Evolutionary conservation across 2,888 invertebrate genomes (phyloP).

Genomic region (Helobdella robusta): DNA sequence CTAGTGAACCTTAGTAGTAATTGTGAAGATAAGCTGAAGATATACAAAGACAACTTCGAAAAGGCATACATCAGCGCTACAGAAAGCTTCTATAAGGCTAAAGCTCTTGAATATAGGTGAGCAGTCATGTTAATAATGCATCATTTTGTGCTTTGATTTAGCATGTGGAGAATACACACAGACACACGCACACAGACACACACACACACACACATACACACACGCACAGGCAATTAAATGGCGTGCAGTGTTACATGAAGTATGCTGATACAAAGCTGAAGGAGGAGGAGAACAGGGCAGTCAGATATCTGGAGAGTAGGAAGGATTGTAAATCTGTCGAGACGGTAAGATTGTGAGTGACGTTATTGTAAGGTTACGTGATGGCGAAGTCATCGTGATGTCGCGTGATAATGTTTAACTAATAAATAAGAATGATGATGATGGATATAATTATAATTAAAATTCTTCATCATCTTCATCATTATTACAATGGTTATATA

Average conservation of each 20-base stretch:
- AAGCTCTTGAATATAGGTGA: slow-evolving; percentile 79
- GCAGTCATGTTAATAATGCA: background rate
- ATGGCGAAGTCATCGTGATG: too few species aligned
- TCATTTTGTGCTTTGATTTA: background rate
- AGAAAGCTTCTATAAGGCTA: slow-evolving; percentile 76
- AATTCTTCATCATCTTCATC: too few species aligned
- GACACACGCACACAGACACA: background rate
- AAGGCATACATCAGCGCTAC: slow-evolving; percentile 86
- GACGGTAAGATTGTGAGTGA: slow-evolving; percentile 45
- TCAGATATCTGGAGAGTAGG: slow-evolving; percentile 81
- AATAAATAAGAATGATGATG: too few species aligned
- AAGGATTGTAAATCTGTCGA: slow-evolving; percentile 61
- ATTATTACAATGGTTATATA: too few species aligned
- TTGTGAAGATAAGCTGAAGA: slow-evolving; percentile 79
- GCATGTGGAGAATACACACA: background rate
- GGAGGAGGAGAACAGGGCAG: slow-evolving; percentile 86
- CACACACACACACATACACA: background rate
- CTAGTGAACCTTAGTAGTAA: slow-evolving; percentile 93
- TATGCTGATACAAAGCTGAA: slow-evolving; percentile 87
- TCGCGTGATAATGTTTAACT: too few species aligned
- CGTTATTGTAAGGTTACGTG: too few species aligned
- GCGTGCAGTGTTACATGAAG: slow-evolving; percentile 91
- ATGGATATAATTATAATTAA: too few species aligned
- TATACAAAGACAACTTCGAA: slow-evolving; percentile 92
- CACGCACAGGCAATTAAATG: slow-evolving; percentile 55